Conservation (phyloP, 2,888 invertebrate genomes). For the Acanthosepion esculentum region DNA sequence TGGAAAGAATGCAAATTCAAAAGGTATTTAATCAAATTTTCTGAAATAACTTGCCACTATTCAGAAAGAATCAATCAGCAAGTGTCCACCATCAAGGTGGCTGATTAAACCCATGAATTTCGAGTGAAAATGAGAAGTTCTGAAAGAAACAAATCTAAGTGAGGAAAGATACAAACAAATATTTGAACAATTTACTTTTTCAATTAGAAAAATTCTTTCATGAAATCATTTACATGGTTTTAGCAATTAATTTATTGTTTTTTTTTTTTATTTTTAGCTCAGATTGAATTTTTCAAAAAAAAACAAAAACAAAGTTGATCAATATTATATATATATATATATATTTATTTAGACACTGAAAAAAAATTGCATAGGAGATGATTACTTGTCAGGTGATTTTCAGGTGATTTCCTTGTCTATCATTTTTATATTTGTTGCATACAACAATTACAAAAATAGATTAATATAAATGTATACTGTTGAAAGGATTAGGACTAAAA, state of each 20-base stretch:
- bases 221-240: background rate
- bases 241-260: background rate
- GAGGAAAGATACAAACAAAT: background rate
- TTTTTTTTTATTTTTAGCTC: background rate
- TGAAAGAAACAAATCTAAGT: background rate
- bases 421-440: no score
- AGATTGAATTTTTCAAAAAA: background rate
- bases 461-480: no score
- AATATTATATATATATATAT: no score
- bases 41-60: background rate
- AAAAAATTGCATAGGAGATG: no score
- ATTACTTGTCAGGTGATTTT: no score
- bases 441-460: no score
- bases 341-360: no score
- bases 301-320: no score
- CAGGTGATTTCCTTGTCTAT: no score
- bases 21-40: background rate
- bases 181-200: background rate
- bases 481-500: no score
- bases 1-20: background rate
- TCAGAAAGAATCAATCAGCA: background rate
- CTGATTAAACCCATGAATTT: background rate
- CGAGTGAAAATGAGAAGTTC: background rate
- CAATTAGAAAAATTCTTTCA: conserved; percentile 4
- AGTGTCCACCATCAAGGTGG: background rate